A percentile compares a stretch with the other conserved stretches of the same genome.
phyloP scores from a whole-genome alignment of 2,797 vertebrate species.

The Syndactyla subalaris region DNA sequence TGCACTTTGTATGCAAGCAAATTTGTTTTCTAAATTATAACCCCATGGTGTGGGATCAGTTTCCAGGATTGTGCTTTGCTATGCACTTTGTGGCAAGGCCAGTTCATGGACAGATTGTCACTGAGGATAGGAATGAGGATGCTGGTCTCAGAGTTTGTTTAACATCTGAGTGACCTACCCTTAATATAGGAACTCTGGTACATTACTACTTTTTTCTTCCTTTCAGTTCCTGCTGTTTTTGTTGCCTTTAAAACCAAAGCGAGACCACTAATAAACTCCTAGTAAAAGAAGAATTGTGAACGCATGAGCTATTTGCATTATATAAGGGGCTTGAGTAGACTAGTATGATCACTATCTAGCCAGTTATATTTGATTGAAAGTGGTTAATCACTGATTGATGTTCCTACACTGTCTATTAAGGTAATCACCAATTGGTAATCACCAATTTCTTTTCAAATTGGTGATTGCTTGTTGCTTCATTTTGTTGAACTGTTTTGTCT shows the following conservation, averaged over 20 bases:
- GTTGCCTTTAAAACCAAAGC: neutral
- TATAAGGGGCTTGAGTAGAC: neutral
- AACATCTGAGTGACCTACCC: neutral
- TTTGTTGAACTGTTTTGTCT: neutral
- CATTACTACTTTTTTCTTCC: neutral
- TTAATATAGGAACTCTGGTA: neutral
- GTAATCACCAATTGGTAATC: too few species aligned
- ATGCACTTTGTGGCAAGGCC: slow-evolving; percentile 9
- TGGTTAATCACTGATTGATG: neutral
- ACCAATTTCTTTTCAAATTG: neutral
- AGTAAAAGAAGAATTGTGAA: neutral
- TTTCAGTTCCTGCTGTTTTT: neutral
- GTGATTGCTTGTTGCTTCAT: neutral
- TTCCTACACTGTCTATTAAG: neutral
- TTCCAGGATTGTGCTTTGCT: slow-evolving; percentile 53
- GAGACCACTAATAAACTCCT: neutral
- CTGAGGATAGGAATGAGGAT: slow-evolving; percentile 24
- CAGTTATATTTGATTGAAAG: neutral
- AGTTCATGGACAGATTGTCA: neutral
- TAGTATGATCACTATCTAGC: neutral
- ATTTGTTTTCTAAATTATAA: slow-evolving; percentile 5
- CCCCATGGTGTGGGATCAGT: neutral
- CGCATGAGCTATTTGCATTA: neutral
- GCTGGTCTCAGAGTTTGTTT: neutral
- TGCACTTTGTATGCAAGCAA: neutral